Conservation (phyloP, 2,113 vertebrate species). For the Calidris pygmaea region DNA sequence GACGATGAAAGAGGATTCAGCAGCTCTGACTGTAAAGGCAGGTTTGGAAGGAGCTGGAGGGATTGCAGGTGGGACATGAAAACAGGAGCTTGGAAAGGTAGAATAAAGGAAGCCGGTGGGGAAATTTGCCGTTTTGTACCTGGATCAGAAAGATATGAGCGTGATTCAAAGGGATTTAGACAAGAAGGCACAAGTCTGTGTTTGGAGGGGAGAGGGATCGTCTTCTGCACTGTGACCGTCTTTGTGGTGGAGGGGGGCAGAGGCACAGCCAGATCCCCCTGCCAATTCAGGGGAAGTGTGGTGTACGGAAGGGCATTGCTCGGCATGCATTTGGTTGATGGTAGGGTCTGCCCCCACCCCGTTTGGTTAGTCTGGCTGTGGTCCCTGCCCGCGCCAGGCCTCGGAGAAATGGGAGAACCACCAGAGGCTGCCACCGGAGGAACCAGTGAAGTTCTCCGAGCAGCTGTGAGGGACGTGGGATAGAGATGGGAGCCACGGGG, state of each 20-base stretch:
- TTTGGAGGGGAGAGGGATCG: background rate
- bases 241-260: background rate
- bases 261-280: background rate
- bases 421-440: background rate
- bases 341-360: background rate
- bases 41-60: conserved; percentile 20
- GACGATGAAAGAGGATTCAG: conserved; percentile 23
- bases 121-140: background rate
- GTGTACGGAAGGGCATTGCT: background rate
- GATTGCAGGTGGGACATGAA: conserved; percentile 18
- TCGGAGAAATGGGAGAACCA: background rate
- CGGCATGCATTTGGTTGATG: accelerated
- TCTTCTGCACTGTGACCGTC: background rate
- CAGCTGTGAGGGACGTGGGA: background rate
- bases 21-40: background rate
- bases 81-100: background rate
- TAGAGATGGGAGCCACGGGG: background rate
- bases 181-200: background rate
- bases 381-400: accelerated
- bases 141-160: background rate
- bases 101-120: background rate
- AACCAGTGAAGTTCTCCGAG: background rate
- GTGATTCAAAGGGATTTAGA: background rate
- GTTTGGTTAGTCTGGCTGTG: background rate
- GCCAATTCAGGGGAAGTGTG: background rate